Percentiles rank a stretch among this genome's conserved stretches.
Evolutionary conservation across 2,797 vertebrate genomes (phyloP).

Genomic region (Poeciliopsis gracilis): DNA sequence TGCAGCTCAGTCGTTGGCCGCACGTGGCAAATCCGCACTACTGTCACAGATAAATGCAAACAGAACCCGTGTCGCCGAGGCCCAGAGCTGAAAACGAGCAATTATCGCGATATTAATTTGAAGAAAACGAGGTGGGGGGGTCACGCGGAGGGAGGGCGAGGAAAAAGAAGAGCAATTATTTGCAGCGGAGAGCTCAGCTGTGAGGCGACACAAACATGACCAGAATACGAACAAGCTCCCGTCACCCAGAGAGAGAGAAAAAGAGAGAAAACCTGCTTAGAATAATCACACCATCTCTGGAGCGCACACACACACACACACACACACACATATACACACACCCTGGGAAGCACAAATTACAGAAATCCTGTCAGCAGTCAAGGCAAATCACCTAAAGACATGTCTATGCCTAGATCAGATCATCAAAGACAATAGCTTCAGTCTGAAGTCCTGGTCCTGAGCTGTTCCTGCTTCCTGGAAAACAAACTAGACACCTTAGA

Average conservation of each 20-base stretch:
- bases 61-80: not conserved
- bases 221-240: conserved; percentile 57
- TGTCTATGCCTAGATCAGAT: not conserved
- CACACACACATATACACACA: no score
- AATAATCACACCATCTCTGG: conserved; percentile 23
- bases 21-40: conserved; percentile 1
- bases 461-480: not conserved
- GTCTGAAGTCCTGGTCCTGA: not conserved
- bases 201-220: conserved; percentile 63
- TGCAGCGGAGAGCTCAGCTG: conserved; percentile 41
- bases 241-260: conserved; percentile 28
- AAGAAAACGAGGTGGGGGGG: conserved; percentile 31
- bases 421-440: not conserved
- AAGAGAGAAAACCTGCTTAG: conserved; percentile 5
- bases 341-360: conserved; percentile 10
- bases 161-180: conserved; percentile 16
- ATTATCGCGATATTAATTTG: conserved; percentile 52
- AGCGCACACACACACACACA: not conserved
- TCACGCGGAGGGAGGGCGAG: conserved; percentile 4
- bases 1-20: not conserved
- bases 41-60: conserved; percentile 24
- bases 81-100: conserved; percentile 35
- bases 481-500: not conserved
- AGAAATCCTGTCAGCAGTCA: not conserved
- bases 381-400: not conserved